phyloP scores from a whole-genome alignment of 2,888 invertebrate genomes.

The Pelosia muscerda region DNA sequence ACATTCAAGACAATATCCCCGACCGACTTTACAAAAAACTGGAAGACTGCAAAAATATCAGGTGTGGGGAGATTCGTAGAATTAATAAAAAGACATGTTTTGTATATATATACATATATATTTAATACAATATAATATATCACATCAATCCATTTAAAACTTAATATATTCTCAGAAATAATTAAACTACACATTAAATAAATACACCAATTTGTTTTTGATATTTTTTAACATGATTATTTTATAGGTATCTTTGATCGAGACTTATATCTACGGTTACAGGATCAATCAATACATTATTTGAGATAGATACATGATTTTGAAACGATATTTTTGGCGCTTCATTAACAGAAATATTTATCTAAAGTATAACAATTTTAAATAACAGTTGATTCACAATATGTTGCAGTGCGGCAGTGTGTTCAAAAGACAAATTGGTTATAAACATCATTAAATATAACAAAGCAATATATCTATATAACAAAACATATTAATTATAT shows the following conservation, averaged over 20 bases:
- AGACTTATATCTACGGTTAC: not conserved
- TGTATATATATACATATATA: constrained; percentile 49
- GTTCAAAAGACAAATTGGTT: not conserved
- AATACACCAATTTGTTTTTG: constrained; percentile 31
- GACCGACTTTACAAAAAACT: not conserved
- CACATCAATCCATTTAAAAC: constrained; percentile 51
- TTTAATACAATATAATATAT: constrained; percentile 54
- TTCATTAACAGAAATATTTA: not conserved
- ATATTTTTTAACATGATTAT: constrained; percentile 5
- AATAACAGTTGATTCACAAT: not conserved
- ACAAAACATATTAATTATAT: not conserved
- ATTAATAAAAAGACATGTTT: constrained; percentile 55
- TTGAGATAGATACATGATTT: too few species aligned
- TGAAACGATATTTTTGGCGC: too few species aligned
- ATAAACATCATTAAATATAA: not conserved
- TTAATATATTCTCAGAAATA: constrained; percentile 35
- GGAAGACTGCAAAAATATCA: not conserved
- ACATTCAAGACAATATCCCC: not conserved
- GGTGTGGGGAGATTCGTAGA: not conserved
- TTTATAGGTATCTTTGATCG: not conserved
- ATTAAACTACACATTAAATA: constrained; percentile 43
- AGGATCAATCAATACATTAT: not conserved
- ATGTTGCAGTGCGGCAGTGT: not conserved
- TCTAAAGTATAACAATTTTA: not conserved
- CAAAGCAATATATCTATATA: too few species aligned